Evolutionary conservation across 2,888 invertebrate genomes (phyloP).

Genomic region (Orchestes rusci): DNA sequence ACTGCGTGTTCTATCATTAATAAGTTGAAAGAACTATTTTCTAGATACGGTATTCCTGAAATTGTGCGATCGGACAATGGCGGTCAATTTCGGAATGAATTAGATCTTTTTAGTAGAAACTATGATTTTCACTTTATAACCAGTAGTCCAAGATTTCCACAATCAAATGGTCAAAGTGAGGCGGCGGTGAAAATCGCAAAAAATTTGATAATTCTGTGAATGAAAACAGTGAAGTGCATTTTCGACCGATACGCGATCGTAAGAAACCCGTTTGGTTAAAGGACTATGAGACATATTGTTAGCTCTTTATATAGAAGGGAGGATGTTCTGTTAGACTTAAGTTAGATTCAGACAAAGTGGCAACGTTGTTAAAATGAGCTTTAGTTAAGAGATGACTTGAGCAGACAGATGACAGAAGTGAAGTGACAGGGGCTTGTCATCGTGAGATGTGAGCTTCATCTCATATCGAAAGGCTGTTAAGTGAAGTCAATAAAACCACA

Average conservation of each 20-base stretch:
- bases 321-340: background rate
- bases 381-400: too few relatives aligned
- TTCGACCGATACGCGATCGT: background rate
- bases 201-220: constrained; percentile 1
- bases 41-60: background rate
- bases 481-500: too few relatives aligned
- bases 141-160: constrained; percentile 3
- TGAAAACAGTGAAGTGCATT: too few relatives aligned
- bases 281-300: background rate
- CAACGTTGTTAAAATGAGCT: too few relatives aligned
- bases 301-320: background rate
- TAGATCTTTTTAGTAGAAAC: background rate
- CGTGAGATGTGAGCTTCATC: too few relatives aligned
- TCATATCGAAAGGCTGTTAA: too few relatives aligned
- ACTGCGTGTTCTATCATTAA: background rate
- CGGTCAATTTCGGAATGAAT: background rate
- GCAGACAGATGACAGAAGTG: too few relatives aligned
- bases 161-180: background rate
- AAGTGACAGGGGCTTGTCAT: too few relatives aligned
- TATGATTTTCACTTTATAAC: constrained; percentile 6
- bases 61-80: background rate
- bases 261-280: background rate
- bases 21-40: background rate
- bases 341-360: too few relatives aligned
- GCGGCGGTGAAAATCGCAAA: background rate